Base-by-base conservation (phyloP, 2,888 invertebrate genomes). In the Phyto melanocephala region DNA sequence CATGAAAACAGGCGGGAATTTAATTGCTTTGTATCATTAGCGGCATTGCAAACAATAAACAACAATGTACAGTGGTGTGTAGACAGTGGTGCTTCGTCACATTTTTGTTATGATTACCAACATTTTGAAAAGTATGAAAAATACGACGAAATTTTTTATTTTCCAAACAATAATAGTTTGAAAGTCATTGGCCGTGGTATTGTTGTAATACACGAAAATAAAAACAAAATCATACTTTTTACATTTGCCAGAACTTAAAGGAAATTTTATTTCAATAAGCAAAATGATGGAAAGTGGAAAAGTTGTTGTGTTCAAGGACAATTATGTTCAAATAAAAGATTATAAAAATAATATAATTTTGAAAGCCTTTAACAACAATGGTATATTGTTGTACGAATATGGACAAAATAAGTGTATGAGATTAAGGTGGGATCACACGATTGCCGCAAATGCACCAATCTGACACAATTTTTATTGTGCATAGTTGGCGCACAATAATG, bases 181-280 rank as follows among this genome's bases (percentile, higher is more conserved):
- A 65, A 50, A 13, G 37, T 6, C 13, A 37, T 37, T 37, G 52
- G 67, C 6, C 37, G 52, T 17, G 67, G 67, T 37, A 22, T 37
- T 13, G 52, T 67, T 17, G 28, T 67, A 24, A 67, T 54, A n/a
- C 13, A 40, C 8, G 8, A 22, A 17, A 54, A 24, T 3, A 35
- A 45, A 7, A 56, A 63, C 7, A 60, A 71, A 8, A 60, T 54
- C 13, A 40, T 15, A 13, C 11, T 71, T 67, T 24, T 52, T 52
- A 24, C 52, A 67, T 67, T 52, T 52, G 6, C 67, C 67, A 52
- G 65, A 67, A 17, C 65, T 67, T 22, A 67, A 50, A 52, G 65
- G 37, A 67, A 52, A 67, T 50, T 65, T 65, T 11, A 65, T 65
- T 20, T 52, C 37, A 20, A 45, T 52, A 35, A 67, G 65, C 47